Percentiles rank a stretch among this genome's conserved stretches.
Conservation (phyloP, 2,888 invertebrate genomes). For the Cantharis flavilabris region DNA sequence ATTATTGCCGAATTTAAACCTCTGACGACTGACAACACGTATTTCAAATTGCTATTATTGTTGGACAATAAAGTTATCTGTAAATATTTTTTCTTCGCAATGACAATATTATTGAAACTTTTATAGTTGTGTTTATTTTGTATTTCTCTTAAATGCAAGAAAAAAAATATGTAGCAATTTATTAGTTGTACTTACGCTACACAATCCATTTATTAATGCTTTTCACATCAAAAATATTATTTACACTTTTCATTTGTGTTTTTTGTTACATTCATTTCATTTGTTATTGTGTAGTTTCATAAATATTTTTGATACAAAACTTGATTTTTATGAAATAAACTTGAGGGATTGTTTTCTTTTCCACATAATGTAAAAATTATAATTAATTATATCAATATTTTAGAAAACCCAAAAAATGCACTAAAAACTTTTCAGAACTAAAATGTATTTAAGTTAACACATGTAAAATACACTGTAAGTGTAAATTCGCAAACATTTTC, state of each 20-base stretch:
- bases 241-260: not conserved
- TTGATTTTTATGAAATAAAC: not conserved
- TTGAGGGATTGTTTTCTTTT: not conserved
- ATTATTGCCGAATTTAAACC: too few species aligned
- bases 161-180: not conserved
- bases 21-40: not conserved
- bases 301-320: not conserved
- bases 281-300: not conserved
- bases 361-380: too few species aligned
- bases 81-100: too few species aligned
- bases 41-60: not conserved
- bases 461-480: too few species aligned
- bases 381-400: too few species aligned
- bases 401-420: too few species aligned
- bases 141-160: not conserved
- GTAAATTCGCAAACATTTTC: too few species aligned
- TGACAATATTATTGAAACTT: not conserved
- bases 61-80: not conserved
- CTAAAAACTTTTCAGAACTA: too few species aligned
- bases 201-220: slow-evolving; percentile 1
- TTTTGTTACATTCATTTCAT: not conserved
- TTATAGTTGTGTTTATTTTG: not conserved
- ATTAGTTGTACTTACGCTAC: not conserved
- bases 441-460: too few species aligned
- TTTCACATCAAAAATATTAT: not conserved